phyloP scores from a whole-genome alignment of 2,113 vertebrate species.

The Calyptommatus sinebrachiatus region DNA sequence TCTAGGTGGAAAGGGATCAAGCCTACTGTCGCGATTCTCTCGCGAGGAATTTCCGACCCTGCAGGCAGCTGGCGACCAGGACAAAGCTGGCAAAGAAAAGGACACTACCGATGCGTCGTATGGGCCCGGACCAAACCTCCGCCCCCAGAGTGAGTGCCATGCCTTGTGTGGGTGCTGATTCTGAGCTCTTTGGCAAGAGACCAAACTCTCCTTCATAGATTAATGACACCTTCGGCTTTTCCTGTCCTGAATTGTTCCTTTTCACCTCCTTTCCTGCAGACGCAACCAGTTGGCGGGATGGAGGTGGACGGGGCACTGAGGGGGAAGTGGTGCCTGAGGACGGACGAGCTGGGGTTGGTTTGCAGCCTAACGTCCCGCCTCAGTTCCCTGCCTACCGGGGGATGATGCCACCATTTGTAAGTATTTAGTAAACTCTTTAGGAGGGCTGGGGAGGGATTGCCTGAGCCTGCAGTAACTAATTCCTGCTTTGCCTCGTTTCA shows the following conservation, averaged over 20 bases:
- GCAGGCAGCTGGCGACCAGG: slow-evolving; percentile 96
- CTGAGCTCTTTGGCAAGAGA: not conserved
- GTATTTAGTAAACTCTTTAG: slow-evolving; percentile 43
- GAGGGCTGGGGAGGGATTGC: not conserved
- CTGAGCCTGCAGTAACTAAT: not conserved
- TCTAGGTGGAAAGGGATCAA: slow-evolving; percentile 96
- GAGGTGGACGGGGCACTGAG: slow-evolving; percentile 84
- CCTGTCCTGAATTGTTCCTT: too few species aligned
- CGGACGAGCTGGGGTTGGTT: slow-evolving; percentile 74
- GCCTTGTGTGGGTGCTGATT: too few species aligned
- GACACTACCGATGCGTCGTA: slow-evolving; percentile 94
- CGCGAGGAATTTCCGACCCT: slow-evolving; percentile 98
- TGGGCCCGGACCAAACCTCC: slow-evolving; percentile 98
- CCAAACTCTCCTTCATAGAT: too few species aligned
- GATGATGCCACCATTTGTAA: slow-evolving; percentile 90
- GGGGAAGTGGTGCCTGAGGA: slow-evolving; percentile 75
- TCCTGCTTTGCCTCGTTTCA: slow-evolving; percentile 45
- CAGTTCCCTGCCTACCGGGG: slow-evolving; percentile 87
- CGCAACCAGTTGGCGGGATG: slow-evolving; percentile 91
- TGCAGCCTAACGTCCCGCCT: slow-evolving; percentile 82
- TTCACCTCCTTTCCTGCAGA: slow-evolving; percentile 63
- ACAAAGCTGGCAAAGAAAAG: slow-evolving; percentile 93
- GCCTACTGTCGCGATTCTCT: slow-evolving; percentile 95
- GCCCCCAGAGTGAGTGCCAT: slow-evolving; percentile 86
- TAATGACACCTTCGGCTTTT: not conserved